These are phyloP conservation scores for Drosophila gaucha DNA, from an alignment of 2,888 invertebrate species.

Conservation along the genomic window DNA sequence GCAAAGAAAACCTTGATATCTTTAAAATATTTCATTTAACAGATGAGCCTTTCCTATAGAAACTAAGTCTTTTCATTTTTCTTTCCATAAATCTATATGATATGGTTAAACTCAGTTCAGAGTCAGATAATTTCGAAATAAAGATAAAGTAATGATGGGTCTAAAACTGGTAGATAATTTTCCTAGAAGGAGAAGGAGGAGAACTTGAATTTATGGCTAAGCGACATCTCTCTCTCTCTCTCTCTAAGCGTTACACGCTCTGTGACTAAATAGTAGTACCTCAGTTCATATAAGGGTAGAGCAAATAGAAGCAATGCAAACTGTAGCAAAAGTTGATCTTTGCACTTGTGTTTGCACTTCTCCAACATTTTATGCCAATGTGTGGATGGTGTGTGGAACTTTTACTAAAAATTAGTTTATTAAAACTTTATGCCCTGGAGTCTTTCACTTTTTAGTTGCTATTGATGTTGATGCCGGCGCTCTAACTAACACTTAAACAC, in stretches of 20 bases:
- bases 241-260: neutral
- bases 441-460: neutral
- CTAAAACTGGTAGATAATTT: too few species aligned
- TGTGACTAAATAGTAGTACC: neutral
- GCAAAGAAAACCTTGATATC: too few species aligned
- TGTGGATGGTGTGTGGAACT: neutral
- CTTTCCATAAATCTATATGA: too few species aligned
- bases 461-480: slow-evolving; percentile 11
- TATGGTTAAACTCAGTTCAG: too few species aligned
- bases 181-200: too few species aligned
- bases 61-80: too few species aligned
- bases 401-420: slow-evolving; percentile 57
- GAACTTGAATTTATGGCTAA: too few species aligned
- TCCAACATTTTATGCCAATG: neutral
- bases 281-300: neutral
- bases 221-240: too few species aligned
- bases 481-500: slow-evolving; percentile 49
- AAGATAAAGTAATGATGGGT: too few species aligned
- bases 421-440: slow-evolving; percentile 52
- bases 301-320: slow-evolving; percentile 12
- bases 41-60: too few species aligned
- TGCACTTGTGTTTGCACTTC: slow-evolving; percentile 19
- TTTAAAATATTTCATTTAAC: too few species aligned
- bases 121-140: too few species aligned
- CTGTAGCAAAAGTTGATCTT: slow-evolving; percentile 27